Conservation (phyloP, 2,888 invertebrate species). For the Metopia argyrocephala region DNA sequence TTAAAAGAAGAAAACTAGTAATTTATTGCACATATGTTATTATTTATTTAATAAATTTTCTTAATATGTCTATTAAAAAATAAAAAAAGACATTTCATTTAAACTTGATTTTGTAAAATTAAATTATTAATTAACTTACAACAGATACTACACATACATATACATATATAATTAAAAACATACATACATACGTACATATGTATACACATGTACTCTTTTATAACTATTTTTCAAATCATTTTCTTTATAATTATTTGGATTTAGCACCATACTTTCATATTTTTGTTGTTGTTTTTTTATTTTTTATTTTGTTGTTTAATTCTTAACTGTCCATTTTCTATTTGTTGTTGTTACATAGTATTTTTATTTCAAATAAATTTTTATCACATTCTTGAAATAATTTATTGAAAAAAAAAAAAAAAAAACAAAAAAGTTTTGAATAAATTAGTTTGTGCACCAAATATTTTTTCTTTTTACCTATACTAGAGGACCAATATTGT, state of each 20-base stretch:
- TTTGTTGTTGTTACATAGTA: neutral
- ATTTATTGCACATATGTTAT: conserved; percentile 79
- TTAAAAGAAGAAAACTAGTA: conserved; percentile 77
- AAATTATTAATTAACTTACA: conserved; percentile 5
- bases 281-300: conserved; percentile 46
- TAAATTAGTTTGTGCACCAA: conserved; percentile 52
- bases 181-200: too few relatives aligned
- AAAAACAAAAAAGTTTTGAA: conserved; percentile 20
- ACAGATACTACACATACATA: too few relatives aligned
- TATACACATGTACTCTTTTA: conserved; percentile 26
- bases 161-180: too few relatives aligned
- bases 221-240: conserved; percentile 50
- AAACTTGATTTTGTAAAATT: too few relatives aligned
- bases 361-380: conserved; percentile 48
- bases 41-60: conserved; percentile 31
- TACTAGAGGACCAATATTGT: too few relatives aligned
- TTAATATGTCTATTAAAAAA: conserved; percentile 33
- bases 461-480: conserved; percentile 48
- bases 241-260: conserved; percentile 77
- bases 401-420: conserved; percentile 39
- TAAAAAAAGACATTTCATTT: conserved; percentile 25
- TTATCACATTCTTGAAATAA: conserved; percentile 66
- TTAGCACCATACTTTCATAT: conserved; percentile 74
- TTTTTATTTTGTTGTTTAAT: conserved; percentile 24
- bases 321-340: neutral